Conservation (phyloP, 2,113 vertebrate species). For the Callaeas wilsoni region DNA sequence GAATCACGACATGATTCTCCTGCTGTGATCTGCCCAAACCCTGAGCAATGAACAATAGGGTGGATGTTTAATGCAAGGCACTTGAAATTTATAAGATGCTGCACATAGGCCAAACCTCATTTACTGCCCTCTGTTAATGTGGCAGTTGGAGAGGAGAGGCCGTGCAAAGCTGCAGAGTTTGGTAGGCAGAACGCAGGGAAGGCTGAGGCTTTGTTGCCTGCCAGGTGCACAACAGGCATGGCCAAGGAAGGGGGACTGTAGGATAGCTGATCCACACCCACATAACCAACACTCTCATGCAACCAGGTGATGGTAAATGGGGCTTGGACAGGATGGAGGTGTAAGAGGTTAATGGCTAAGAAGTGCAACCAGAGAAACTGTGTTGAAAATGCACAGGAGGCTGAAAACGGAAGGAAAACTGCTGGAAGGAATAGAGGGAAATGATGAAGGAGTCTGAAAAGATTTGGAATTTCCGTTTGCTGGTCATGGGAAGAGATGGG, state of each 20-base stretch:
- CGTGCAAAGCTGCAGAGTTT: neutral
- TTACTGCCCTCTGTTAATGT: neutral
- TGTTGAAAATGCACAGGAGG: neutral
- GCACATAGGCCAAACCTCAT: neutral
- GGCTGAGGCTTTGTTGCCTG: neutral
- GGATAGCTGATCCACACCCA: neutral
- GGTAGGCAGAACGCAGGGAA: neutral
- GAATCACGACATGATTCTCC: neutral
- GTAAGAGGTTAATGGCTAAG: neutral
- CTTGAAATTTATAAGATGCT: neutral
- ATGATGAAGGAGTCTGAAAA: neutral
- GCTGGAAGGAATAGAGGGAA: neutral
- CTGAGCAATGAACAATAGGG: neutral
- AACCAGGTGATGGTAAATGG: neutral
- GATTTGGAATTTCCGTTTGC: neutral
- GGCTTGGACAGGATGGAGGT: neutral
- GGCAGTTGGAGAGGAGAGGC: neutral
- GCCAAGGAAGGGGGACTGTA: neutral
- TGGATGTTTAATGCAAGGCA: neutral
- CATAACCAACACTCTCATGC: neutral
- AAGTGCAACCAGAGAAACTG: neutral
- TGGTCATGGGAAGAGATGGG: neutral
- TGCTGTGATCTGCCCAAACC: neutral
- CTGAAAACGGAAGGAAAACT: neutral
- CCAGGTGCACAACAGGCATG: neutral